Conservation (phyloP, 2,888 invertebrate species). For the Sarcophaga variegata region DNA sequence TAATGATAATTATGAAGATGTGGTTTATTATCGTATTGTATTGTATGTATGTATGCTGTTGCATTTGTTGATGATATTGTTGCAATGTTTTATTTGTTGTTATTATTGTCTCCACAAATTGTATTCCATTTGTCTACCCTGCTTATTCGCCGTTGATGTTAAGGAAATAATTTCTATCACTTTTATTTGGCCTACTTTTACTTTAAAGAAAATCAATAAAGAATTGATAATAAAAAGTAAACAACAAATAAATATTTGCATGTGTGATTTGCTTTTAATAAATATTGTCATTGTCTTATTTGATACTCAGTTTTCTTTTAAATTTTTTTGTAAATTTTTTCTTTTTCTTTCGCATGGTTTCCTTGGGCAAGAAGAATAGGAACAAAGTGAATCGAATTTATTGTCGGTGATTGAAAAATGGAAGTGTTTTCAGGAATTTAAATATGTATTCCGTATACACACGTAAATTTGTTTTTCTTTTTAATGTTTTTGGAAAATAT, state of each 20-base stretch:
- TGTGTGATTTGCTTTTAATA: constrained; percentile 48
- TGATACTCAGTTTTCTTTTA: constrained; percentile 2
- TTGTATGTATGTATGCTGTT: background rate
- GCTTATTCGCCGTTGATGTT: constrained; percentile 37
- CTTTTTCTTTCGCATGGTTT: no score
- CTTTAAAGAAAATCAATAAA: constrained; percentile 44
- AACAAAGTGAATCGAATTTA: constrained; percentile 2
- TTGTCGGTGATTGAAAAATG: constrained; percentile 20
- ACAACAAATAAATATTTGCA: constrained; percentile 50
- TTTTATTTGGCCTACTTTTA: constrained; percentile 68
- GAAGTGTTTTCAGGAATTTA: constrained; percentile 23
- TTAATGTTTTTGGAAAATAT: no score
- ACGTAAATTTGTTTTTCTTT: background rate
- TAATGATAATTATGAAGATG: constrained; percentile 64
- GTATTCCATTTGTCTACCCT: constrained; percentile 52
- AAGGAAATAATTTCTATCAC: constrained; percentile 62
- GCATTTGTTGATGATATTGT: constrained; percentile 50
- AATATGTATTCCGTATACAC: background rate
- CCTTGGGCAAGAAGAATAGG: no score
- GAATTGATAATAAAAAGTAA: constrained; percentile 15
- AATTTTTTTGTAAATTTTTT: background rate
- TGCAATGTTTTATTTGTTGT: constrained; percentile 42
- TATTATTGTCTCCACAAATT: constrained; percentile 39
- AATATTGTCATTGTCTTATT: constrained; percentile 56
- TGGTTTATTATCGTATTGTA: constrained; percentile 45